A percentile compares a stretch with the other conserved stretches of the same genome.
Evolutionary conservation across 2,113 vertebrate genomes (phyloP).

Genomic region (Microtus pennsylvanicus): DNA sequence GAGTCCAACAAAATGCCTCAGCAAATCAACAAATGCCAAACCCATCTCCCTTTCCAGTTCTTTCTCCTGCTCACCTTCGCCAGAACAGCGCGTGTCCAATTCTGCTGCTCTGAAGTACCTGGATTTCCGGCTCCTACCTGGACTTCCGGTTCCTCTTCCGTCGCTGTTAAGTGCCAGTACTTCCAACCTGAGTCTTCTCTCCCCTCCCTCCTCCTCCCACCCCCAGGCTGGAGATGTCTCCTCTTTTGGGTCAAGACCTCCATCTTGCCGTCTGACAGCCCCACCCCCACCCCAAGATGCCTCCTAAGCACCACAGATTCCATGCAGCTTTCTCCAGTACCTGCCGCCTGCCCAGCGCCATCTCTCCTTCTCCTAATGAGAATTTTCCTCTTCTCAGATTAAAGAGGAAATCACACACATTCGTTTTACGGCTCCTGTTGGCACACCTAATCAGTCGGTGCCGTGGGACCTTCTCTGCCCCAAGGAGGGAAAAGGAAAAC

Average conservation of each 20-base stretch:
- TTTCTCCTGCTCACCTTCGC: not conserved
- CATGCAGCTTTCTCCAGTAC: not conserved
- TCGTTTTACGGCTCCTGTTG: not conserved
- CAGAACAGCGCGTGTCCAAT: not conserved
- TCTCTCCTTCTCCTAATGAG: constrained; percentile 2
- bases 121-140: not conserved
- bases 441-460: not conserved
- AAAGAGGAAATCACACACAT: not conserved
- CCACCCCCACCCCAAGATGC: not conserved
- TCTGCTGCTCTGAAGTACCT: not conserved
- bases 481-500: not conserved
- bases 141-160: not conserved
- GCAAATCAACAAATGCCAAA: not conserved
- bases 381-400: constrained; percentile 1
- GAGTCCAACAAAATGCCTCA: not conserved
- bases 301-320: not conserved
- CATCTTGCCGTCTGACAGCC: not conserved
- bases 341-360: not conserved
- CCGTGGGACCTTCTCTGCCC: not conserved
- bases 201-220: not conserved
- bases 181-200: not conserved
- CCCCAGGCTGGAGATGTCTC: not conserved
- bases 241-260: not conserved
- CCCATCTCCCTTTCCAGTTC: not conserved
- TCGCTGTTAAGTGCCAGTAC: not conserved